Base-by-base conservation (phyloP, 2,113 vertebrate species). In the Xenopus laevis region DNA sequence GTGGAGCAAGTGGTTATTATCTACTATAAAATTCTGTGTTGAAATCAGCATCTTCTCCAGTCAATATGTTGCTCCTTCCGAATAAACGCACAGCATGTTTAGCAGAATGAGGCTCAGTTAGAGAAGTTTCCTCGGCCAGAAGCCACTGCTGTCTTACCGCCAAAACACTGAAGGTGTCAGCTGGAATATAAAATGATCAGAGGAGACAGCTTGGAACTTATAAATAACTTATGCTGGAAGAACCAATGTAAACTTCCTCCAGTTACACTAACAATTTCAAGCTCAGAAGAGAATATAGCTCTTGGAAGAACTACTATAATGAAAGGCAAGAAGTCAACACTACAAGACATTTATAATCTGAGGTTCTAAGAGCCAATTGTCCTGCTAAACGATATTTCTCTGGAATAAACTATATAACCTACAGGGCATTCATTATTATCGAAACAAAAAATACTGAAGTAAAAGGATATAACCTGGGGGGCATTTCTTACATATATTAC, bases 211-310 rank as follows among this genome's bases (percentile, higher is more conserved):
- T 75, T 72, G 59, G 55, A 78, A 66, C 78, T 69, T 79, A 79
- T 77, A 75, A 79, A 79, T 78, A 78, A 78, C 73, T 68, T 68
- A 75, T 68, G 65, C 27, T 68, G 65, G 65, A 75, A 68, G 58
- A 75, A 75, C 65, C 60, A 68, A 68, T 68, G 73, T 68, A 75
- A 75, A 75, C 73, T 75, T 75, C 65, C 58, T 75, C 73, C 73
- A 63, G 65, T 63, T 75, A 75, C 65, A 75, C 60, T 75, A 62
- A 75, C 65, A 75, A 68, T 63, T 68, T 74, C 47, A 16, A 68
- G 72, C 23, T 62, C 52, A 17, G 67, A 59, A 61, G 45, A 75
- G 60, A 75, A 46, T 50, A 59, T 75, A 50, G 23, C 73, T 61
- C 68, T 55, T 8, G 44, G 45, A 68, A 68, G 13, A 18, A 53